Percentiles rank a stretch among this genome's conserved stretches.
These are phyloP conservation scores for Podabrus alpinus DNA, from an alignment of 2,888 invertebrate genomes.

Conservation along the genomic window DNA sequence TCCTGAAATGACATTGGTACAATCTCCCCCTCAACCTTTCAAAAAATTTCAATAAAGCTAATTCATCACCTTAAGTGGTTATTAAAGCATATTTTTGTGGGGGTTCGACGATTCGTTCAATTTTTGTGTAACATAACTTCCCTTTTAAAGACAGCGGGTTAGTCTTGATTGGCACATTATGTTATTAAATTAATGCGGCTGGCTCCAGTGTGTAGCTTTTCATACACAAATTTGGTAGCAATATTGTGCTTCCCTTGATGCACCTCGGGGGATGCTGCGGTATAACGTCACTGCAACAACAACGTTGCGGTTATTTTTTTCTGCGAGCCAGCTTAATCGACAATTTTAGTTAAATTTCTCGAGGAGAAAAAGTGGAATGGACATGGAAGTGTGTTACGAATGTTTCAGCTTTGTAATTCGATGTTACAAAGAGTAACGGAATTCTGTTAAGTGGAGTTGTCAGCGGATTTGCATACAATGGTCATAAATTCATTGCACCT, in stretches of 20 bases:
- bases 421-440: conserved; percentile 11
- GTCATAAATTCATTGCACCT: conserved; percentile 46
- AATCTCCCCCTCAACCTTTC: too few species aligned
- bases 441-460: conserved; percentile 32
- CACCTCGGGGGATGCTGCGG: background rate
- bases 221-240: background rate
- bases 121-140: background rate
- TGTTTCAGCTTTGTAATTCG: background rate
- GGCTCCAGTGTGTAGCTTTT: background rate
- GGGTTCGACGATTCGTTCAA: too few species aligned
- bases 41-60: too few species aligned
- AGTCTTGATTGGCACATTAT: background rate
- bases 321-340: background rate
- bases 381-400: background rate
- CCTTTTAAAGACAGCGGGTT: background rate
- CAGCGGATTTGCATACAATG: conserved; percentile 41
- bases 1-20: too few species aligned
- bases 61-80: too few species aligned
- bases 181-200: background rate
- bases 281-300: background rate
- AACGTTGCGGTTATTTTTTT: background rate
- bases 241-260: background rate
- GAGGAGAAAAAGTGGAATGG: background rate
- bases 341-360: background rate
- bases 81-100: too few species aligned